Evolutionary conservation across 2,113 vertebrate genomes (phyloP), one percentile per base, ranked within the genome.

Genomic region (Pantherophis guttatus): DNA sequence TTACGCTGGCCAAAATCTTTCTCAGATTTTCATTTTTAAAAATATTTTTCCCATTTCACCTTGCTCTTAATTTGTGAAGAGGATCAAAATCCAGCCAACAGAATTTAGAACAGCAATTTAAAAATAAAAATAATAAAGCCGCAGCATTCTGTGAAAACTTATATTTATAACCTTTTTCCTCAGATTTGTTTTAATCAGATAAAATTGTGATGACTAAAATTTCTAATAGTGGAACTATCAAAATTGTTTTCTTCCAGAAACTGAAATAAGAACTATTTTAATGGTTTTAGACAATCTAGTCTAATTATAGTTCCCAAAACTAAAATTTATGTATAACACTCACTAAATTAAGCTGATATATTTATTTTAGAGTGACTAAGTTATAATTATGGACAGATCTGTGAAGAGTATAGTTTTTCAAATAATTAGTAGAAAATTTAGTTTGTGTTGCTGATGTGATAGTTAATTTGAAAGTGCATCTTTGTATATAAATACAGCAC

Each of bases 31-130:
- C 48, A 15, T 65, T 93, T 90, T 87, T 58, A n/a, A 89, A 12
- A 39, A 44, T 54, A 5, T 52, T 89, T 33, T 58, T 88, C 50
- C 26, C 59, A 89, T 75, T 88, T 81, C 50, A 0, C 23, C 24
- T 94, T 48, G n/a, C 53, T 91, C 2, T 91, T 62, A 93, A 95
- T 57, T n/a, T 93, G 3, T 94, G 54, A 86, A 92, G 57, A 50
- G 19, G 23, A 65, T 15, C 4, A 12, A 44, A 81, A 81, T 81
- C 33, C 75, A 81, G 33, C 33, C 8, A 81, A 81, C 8, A 81
- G 33, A 81, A 81, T 81, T 44, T 44, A 81, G 19, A 44, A 81
- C 39, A 81, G 33, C 33, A 81, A 24, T 23, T 39, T 91, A n/a
- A 75, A 21, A 75, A 75, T 5, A 81, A 86, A 86, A 39, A 15